Evolutionary conservation across 2,797 vertebrate genomes (phyloP).

Genomic region (Mionectes olivaceus): DNA sequence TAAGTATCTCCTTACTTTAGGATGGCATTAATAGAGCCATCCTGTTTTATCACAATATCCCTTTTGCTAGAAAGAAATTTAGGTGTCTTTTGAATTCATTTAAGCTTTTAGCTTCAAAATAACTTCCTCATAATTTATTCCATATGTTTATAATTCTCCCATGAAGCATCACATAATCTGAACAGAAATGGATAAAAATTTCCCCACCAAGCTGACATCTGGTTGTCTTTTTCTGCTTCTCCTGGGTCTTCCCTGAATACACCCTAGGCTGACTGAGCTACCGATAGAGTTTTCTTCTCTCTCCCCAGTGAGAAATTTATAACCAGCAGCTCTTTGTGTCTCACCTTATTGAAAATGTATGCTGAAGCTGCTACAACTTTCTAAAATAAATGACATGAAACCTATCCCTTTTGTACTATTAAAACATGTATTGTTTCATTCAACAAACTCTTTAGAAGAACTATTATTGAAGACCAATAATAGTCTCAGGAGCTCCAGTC

Average conservation of each 20-base stretch:
- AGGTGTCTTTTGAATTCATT: slow-evolving; percentile 30
- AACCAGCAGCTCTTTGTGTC: slow-evolving; percentile 1
- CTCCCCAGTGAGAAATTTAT: slow-evolving; percentile 34
- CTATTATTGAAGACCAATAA: not conserved
- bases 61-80: slow-evolving; percentile 33
- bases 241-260: not conserved
- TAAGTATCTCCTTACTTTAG: not conserved
- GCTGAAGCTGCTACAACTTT: not conserved
- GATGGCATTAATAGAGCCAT: not conserved
- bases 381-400: slow-evolving; percentile 2
- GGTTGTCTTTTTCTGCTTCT: slow-evolving; percentile 36
- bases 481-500: not conserved
- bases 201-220: slow-evolving; percentile 47
- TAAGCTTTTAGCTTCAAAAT: slow-evolving; percentile 21
- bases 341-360: slow-evolving; percentile 20
- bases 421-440: slow-evolving; percentile 23
- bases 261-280: slow-evolving; percentile 34
- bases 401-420: not conserved
- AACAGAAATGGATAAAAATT: slow-evolving; percentile 34
- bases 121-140: slow-evolving; percentile 38
- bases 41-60: slow-evolving; percentile 12
- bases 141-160: slow-evolving; percentile 44
- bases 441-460: slow-evolving; percentile 1
- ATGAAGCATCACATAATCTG: not conserved
- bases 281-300: slow-evolving; percentile 1